phyloP scores from a whole-genome alignment of 2,888 invertebrate species.

The Polyommatus icarus region DNA sequence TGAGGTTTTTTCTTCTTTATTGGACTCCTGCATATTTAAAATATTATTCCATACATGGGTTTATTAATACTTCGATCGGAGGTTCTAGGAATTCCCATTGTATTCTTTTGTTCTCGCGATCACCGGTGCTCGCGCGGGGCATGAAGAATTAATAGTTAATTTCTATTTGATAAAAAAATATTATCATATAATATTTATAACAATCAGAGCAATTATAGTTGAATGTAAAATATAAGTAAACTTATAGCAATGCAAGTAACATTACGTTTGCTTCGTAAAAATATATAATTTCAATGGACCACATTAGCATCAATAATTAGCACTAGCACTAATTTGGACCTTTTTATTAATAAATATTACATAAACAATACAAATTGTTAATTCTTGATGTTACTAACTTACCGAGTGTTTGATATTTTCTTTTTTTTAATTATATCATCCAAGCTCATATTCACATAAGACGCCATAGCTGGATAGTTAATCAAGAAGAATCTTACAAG shows the following conservation, averaged over 20 bases:
- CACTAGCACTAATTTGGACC: not conserved
- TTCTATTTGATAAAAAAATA: not conserved
- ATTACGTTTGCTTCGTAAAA: not conserved
- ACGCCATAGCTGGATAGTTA: constrained; percentile 52
- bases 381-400: constrained; percentile 10
- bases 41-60: not conserved
- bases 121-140: too few relatives aligned
- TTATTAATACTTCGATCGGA: too few relatives aligned
- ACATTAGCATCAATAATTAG: not conserved
- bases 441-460: constrained; percentile 69
- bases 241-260: not conserved
- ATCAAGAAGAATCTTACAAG: not conserved
- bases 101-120: too few relatives aligned
- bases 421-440: constrained; percentile 74
- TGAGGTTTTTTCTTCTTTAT: constrained; percentile 44
- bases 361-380: not conserved
- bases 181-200: not conserved
- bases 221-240: not conserved
- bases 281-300: not conserved
- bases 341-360: too few relatives aligned
- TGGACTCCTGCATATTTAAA: constrained; percentile 39
- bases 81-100: too few relatives aligned
- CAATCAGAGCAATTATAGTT: not conserved
- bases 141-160: not conserved
- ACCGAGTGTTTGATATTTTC: constrained; percentile 59